phyloP scores from a whole-genome alignment of 2,888 invertebrate genomes.

The Macaria notata region DNA sequence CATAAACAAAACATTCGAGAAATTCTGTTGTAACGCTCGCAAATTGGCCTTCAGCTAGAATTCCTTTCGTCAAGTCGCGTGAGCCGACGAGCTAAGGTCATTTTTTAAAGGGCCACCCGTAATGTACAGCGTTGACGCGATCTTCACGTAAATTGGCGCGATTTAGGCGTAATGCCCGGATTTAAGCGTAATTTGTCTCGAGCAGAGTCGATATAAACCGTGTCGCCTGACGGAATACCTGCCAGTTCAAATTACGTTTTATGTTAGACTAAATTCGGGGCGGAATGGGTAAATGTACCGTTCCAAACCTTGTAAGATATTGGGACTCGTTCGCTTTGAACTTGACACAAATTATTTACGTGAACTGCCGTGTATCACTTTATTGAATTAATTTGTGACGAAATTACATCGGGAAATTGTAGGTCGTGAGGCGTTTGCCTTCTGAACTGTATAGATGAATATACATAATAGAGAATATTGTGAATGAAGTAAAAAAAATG shows the following conservation, averaged over 20 bases:
- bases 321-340: conserved; percentile 14
- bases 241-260: conserved; percentile 45
- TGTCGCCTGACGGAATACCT: conserved; percentile 48
- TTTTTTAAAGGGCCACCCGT: conserved; percentile 47
- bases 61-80: conserved; percentile 22
- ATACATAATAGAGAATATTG: too few relatives aligned
- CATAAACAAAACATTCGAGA: conserved; percentile 7
- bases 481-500: background rate
- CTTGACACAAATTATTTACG: conserved; percentile 4
- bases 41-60: conserved; percentile 19
- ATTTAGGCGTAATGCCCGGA: conserved; percentile 45
- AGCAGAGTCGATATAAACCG: conserved; percentile 45
- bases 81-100: conserved; percentile 36
- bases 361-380: conserved; percentile 1
- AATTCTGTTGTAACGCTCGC: conserved; percentile 9
- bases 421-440: too few relatives aligned
- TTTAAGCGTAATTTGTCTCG: conserved; percentile 42
- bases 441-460: too few relatives aligned
- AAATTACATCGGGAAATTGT: conserved; percentile 1
- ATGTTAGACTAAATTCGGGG: conserved; percentile 35
- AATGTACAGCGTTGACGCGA: conserved; percentile 51
- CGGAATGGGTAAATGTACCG: conserved; percentile 30
- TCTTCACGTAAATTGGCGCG: conserved; percentile 55
- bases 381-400: background rate
- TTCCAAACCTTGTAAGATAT: conserved; percentile 18